Evolutionary conservation across 1,140 invertebrate species (phyloP).

Genomic region (Ruditapes philippinarum): DNA sequence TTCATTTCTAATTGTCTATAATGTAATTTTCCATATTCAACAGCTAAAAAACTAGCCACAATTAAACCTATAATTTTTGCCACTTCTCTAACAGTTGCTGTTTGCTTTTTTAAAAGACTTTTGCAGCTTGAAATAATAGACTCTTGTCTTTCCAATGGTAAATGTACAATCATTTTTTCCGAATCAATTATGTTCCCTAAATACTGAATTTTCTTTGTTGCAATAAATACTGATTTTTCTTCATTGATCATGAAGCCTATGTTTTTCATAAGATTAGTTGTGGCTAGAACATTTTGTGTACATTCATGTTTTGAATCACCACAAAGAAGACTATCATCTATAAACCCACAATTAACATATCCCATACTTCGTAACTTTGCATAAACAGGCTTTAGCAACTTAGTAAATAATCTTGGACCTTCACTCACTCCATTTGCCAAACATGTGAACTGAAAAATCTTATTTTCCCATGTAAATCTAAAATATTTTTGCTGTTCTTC

Average conservation of each 20-base stretch:
- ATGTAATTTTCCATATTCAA: conserved; percentile 54
- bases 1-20: conserved; percentile 62
- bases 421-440: conserved; percentile 13
- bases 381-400: conserved; percentile 67
- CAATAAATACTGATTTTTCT: conserved; percentile 54
- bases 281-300: conserved; percentile 60
- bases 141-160: not conserved
- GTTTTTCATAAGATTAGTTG: conserved; percentile 32
- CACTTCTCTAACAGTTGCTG: conserved; percentile 7
- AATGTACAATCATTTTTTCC: conserved; percentile 29
- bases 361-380: conserved; percentile 57
- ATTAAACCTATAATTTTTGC: conserved; percentile 40
- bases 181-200: conserved; percentile 62
- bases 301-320: conserved; percentile 49
- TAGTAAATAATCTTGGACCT: conserved; percentile 51
- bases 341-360: conserved; percentile 50
- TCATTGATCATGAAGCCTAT: conserved; percentile 68
- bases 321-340: conserved; percentile 68
- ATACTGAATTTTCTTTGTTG: conserved; percentile 4
- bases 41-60: conserved; percentile 43
- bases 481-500: conserved; percentile 44
- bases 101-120: not conserved
- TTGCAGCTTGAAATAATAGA: conserved; percentile 17
- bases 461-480: conserved; percentile 37
- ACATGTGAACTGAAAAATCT: conserved; percentile 32